Evolutionary conservation across 2,888 invertebrate species (phyloP), one percentile per base, ranked within the genome.

Genomic region (Tortricodes alternella): DNA sequence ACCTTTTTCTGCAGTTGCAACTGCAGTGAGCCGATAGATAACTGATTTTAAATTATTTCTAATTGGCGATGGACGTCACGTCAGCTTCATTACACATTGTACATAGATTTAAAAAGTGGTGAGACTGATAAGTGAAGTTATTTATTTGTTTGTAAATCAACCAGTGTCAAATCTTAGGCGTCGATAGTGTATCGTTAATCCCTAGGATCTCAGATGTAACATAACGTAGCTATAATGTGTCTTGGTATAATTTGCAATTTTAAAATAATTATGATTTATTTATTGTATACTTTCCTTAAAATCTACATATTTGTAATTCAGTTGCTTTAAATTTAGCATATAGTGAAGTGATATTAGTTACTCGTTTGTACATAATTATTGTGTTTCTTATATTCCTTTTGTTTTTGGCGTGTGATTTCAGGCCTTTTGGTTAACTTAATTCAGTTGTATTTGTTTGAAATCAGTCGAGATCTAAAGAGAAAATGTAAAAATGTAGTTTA

Each of bases 101-200:
- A 89, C 73, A 89, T 89, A 89, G 80, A 83, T 80, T 83, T 85
- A 81, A 85, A 85, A 55, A 85, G 85, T 83, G 71, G 85, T 86
- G 85, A 89, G 89, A 90, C 89, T 90, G 89, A 90, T 89, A 87
- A 77, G 74, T 86, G 84, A 89, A 81, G 85, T 87, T 87, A 88
- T 88, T 88, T 89, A 87, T 89, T 89, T 85, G 78, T 88, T 84
- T 82, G 72, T 85, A 83, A 84, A 85, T 83, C 83, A 82, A 84
- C 82, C 86, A 83, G 86, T 87, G 85, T 87, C 87, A 88, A 87
- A 86, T 81, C 73, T 81, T 79, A 82, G 80, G 77, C 78, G 75
- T 77, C 75, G 70, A 81, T 79, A 75, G 74, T 70, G 70, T 76
- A 71, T 74, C 68, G 70, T 73, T 71, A 78, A 74, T 76, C 73